Evolutionary conservation across 2,797 vertebrate genomes (phyloP).

Genomic region (Rousettus madagascariensis): DNA sequence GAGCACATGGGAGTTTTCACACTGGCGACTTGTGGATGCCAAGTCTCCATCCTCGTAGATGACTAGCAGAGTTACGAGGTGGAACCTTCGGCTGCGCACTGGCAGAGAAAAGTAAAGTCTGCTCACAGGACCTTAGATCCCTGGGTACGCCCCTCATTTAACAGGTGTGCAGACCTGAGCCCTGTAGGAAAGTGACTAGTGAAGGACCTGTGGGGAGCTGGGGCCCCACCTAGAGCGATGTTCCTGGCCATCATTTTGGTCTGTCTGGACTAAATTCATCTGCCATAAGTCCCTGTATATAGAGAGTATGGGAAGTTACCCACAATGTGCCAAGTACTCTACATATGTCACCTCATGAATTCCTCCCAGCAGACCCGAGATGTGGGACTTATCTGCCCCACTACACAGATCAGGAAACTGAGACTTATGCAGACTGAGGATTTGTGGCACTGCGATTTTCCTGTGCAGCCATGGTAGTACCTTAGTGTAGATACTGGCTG

Average conservation of each 20-base stretch:
- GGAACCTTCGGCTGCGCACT: fast-evolving
- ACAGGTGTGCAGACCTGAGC: not conserved
- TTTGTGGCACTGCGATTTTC: not conserved
- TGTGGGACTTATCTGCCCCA: not conserved
- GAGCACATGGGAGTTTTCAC: not conserved
- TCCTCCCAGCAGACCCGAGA: fast-evolving
- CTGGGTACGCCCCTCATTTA: too few relatives aligned
- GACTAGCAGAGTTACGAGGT: not conserved
- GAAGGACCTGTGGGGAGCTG: not conserved
- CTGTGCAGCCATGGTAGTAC: fast-evolving
- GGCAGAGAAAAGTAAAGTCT: not conserved
- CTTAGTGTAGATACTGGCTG: not conserved
- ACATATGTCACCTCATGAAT: not conserved
- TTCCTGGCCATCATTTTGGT: not conserved
- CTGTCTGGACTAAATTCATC: not conserved
- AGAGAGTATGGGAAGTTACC: not conserved
- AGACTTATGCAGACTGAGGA: not conserved
- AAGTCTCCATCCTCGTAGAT: fast-evolving
- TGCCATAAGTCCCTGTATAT: fast-evolving
- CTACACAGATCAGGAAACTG: not conserved
- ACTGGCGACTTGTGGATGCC: fast-evolving
- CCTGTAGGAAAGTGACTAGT: not conserved
- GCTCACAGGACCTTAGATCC: not conserved
- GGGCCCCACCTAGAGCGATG: not conserved
- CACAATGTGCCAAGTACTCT: fast-evolving